phyloP scores from a whole-genome alignment of 2,888 invertebrate genomes.

The Philereme transversata region DNA sequence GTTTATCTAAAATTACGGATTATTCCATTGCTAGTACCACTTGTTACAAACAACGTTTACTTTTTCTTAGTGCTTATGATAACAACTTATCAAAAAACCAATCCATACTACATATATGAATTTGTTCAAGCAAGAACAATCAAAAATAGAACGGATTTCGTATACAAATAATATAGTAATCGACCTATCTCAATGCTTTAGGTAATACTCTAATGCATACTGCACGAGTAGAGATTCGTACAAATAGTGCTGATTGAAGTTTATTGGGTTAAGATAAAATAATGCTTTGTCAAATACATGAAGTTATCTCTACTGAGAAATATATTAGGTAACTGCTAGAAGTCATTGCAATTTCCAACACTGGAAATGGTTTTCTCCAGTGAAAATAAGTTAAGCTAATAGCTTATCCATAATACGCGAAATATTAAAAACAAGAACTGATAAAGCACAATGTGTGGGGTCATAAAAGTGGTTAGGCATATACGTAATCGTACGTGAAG shows the following conservation, averaged over 20 bases:
- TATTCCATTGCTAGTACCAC: slow-evolving; percentile 19
- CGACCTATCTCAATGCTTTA: no score
- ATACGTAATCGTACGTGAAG: slow-evolving; percentile 40
- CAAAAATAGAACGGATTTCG: no score
- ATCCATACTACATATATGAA: no score
- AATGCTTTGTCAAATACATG: not conserved
- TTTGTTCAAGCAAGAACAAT: no score
- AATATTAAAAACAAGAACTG: slow-evolving; percentile 25
- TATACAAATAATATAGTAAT: no score
- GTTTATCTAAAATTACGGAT: slow-evolving; percentile 9
- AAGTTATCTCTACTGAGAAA: slow-evolving; percentile 31
- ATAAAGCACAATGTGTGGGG: slow-evolving; percentile 48
- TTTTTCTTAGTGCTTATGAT: no score
- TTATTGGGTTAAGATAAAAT: not conserved
- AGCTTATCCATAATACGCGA: not conserved
- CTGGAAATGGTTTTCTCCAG: not conserved
- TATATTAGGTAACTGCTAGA: slow-evolving; percentile 29
- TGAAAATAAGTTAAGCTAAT: not conserved
- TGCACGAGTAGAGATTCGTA: not conserved
- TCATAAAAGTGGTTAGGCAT: slow-evolving; percentile 30
- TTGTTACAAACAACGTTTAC: not conserved
- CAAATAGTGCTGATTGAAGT: not conserved
- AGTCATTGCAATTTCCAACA: not conserved
- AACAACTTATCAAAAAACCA: no score
- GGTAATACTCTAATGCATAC: no score